A percentile compares a stretch with the other conserved stretches of the same genome.
Conservation (phyloP, 2,113 vertebrate species). For the cattle (Bos taurus) region DNA sequence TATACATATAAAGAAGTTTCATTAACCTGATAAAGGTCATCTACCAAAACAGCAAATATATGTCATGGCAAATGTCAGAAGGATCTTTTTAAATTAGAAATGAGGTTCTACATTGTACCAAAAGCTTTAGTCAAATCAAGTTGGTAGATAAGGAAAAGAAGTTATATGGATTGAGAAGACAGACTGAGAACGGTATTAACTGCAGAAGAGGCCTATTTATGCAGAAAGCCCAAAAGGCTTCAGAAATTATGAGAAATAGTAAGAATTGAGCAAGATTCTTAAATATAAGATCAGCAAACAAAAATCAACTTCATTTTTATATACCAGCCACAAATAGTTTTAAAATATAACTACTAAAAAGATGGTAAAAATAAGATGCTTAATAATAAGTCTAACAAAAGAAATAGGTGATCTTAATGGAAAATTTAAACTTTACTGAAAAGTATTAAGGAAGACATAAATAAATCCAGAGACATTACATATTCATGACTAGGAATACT, state of each 20-base stretch:
- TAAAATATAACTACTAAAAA: neutral
- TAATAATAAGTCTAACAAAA: constrained; percentile 11
- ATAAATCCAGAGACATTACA: neutral
- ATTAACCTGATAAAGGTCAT: neutral
- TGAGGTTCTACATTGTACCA: neutral
- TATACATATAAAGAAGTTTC: neutral
- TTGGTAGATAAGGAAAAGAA: neutral
- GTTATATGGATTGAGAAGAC: neutral
- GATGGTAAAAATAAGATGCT: neutral
- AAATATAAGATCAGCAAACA: neutral
- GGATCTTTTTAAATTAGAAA: neutral
- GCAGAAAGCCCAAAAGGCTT: neutral
- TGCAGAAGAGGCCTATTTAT: neutral
- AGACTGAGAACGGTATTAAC: neutral
- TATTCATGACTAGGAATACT: neutral
- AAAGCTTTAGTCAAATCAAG: neutral
- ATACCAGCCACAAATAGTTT: neutral
- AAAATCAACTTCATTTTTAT: neutral
- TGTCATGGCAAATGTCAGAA: neutral
- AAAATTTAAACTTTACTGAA: neutral
- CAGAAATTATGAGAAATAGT: neutral
- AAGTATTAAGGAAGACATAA: neutral
- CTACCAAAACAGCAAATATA: neutral
- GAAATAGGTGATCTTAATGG: neutral
- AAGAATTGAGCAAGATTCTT: neutral